These are phyloP conservation scores for Leptinotarsa tumamoca DNA, from an alignment of 2,888 invertebrate genomes.

Conservation along the genomic window DNA sequence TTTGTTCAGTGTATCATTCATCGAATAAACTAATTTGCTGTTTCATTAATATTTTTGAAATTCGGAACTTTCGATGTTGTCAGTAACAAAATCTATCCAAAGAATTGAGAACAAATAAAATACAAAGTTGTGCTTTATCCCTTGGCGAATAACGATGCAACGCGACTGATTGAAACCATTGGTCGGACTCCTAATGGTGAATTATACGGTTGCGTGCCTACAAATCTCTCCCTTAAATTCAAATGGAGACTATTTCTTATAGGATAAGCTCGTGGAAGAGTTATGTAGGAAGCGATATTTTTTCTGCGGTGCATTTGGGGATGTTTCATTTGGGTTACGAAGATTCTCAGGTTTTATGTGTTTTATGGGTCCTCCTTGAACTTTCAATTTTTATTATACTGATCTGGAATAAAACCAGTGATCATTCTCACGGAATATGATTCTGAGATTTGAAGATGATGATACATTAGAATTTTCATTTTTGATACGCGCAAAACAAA, in stretches of 20 bases:
- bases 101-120: too few species aligned
- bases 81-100: too few species aligned
- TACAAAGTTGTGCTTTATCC: not conserved
- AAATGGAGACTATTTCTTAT: slow-evolving; percentile 33
- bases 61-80: too few species aligned
- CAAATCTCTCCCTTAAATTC: slow-evolving; percentile 39
- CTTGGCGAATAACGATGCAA: not conserved
- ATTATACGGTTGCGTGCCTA: slow-evolving; percentile 35
- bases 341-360: not conserved
- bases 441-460: too few species aligned
- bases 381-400: too few species aligned
- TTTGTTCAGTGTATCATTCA: too few species aligned
- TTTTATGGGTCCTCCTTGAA: not conserved
- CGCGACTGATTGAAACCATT: not conserved
- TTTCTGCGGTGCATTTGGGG: not conserved
- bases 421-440: too few species aligned
- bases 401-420: too few species aligned
- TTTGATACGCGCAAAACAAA: too few species aligned
- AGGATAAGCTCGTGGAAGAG: slow-evolving; percentile 24
- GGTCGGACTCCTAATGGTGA: slow-evolving; percentile 27
- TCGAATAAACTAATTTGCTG: too few species aligned
- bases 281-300: slow-evolving; percentile 12
- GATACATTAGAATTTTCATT: too few species aligned
- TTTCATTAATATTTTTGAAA: too few species aligned
- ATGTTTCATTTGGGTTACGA: not conserved